Percentiles rank a stretch among this genome's conserved stretches.
phyloP scores from a whole-genome alignment of 2,797 vertebrate species.

The Phataginus tricuspis region DNA sequence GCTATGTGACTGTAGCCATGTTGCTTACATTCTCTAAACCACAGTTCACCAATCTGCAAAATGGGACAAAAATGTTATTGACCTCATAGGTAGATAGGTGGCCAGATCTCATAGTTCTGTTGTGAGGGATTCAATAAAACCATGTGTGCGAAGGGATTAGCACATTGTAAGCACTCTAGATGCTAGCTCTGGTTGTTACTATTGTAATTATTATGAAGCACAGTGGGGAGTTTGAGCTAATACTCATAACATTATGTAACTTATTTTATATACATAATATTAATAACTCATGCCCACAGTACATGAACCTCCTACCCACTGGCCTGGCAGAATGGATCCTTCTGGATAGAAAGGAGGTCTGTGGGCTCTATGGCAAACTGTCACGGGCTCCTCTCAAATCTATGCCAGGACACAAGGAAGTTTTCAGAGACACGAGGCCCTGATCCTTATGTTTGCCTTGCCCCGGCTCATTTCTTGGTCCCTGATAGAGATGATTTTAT shows the following conservation, averaged over 20 bases:
- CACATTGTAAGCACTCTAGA: neutral
- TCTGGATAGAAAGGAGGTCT: neutral
- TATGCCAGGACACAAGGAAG: neutral
- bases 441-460: neutral
- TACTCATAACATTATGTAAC: neutral
- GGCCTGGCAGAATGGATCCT: neutral
- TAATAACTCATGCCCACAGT: neutral
- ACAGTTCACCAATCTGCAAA: neutral
- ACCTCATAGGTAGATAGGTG: neutral
- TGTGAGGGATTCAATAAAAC: neutral
- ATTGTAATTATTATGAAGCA: neutral
- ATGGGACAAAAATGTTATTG: neutral
- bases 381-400: neutral
- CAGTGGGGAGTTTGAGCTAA: neutral
- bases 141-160: neutral
- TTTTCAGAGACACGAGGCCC: neutral
- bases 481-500: constrained; percentile 69
- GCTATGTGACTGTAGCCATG: neutral
- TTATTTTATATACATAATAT: neutral
- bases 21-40: neutral
- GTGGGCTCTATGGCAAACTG: neutral
- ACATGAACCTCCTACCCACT: neutral
- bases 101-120: neutral
- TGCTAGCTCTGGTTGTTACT: neutral
- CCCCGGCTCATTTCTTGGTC: constrained; percentile 53